Evolutionary conservation across 2,113 vertebrate species (phyloP).

Genomic region (Zootoca vivipara): DNA sequence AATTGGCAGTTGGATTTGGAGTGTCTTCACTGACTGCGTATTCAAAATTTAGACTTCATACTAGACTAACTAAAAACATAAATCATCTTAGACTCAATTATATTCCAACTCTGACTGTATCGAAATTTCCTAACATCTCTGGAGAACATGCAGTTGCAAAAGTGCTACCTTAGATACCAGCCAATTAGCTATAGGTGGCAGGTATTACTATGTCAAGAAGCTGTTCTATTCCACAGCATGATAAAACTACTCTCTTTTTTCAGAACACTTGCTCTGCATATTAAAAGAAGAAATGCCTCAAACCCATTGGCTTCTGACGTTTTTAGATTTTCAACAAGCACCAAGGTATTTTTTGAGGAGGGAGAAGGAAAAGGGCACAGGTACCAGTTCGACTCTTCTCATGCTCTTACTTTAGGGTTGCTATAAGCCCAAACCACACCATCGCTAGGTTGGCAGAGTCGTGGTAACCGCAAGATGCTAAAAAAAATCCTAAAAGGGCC

Average conservation of each 20-base stretch:
- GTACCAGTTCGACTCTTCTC: not conserved
- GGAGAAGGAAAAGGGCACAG: not conserved
- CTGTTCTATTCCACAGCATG: not conserved
- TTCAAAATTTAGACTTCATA: constrained; percentile 13
- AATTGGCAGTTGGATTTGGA: constrained; percentile 47
- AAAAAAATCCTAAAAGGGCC: not conserved
- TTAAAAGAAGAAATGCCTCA: not conserved
- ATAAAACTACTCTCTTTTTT: not conserved
- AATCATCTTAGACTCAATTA: constrained; percentile 1
- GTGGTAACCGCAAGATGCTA: not conserved
- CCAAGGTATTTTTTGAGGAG: not conserved
- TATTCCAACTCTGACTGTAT: not conserved
- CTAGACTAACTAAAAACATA: constrained; percentile 24
- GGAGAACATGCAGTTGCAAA: too few species aligned
- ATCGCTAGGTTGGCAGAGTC: not conserved
- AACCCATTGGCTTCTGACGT: not conserved
- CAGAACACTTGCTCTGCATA: not conserved
- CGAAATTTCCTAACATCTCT: not conserved
- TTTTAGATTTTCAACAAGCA: not conserved
- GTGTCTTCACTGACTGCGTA: constrained; percentile 18
- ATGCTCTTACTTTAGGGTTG: not conserved
- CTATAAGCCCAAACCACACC: not conserved
- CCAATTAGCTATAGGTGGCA: not conserved
- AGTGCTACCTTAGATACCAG: not conserved
- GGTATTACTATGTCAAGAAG: not conserved